Percentiles rank a stretch among this genome's conserved stretches.
These are phyloP conservation scores for Balaeniceps rex DNA, from an alignment of 2,113 vertebrate species.

Conservation along the genomic window DNA sequence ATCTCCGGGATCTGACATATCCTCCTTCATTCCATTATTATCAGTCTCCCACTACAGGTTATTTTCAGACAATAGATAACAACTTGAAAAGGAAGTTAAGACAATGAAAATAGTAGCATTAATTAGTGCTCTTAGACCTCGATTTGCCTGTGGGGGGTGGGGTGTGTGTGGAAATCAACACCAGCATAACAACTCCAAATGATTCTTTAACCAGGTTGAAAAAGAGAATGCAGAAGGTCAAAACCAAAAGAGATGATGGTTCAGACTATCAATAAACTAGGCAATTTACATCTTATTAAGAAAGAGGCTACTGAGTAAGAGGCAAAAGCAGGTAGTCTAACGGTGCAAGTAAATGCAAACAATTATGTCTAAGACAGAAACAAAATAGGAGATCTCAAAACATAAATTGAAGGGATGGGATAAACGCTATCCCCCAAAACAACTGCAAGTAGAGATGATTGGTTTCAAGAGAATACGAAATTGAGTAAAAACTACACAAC, in stretches of 20 bases:
- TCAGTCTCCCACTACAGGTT: not conserved
- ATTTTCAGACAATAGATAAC: not conserved
- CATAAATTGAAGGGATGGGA: not conserved
- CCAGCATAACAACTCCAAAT: not conserved
- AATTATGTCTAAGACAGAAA: not conserved
- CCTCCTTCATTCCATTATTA: not conserved
- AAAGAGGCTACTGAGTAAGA: not conserved
- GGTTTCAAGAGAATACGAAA: not conserved
- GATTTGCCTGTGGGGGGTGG: not conserved
- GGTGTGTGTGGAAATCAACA: not conserved
- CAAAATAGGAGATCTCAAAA: not conserved
- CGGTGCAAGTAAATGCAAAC: not conserved
- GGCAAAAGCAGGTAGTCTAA: not conserved
- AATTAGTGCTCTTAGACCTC: not conserved
- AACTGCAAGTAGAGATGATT: not conserved
- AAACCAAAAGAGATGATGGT: not conserved
- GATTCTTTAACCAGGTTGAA: not conserved
- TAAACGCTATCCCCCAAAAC: accelerated
- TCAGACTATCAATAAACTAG: not conserved
- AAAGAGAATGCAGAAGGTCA: not conserved
- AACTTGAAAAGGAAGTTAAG: not conserved
- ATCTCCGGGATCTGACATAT: not conserved
- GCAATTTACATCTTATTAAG: not conserved
- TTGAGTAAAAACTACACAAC: not conserved
- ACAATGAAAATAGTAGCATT: not conserved